Evolutionary conservation across 2,797 vertebrate genomes (phyloP), one percentile per base, ranked within the genome.

Genomic region (Melanotaenia boesemani): DNA sequence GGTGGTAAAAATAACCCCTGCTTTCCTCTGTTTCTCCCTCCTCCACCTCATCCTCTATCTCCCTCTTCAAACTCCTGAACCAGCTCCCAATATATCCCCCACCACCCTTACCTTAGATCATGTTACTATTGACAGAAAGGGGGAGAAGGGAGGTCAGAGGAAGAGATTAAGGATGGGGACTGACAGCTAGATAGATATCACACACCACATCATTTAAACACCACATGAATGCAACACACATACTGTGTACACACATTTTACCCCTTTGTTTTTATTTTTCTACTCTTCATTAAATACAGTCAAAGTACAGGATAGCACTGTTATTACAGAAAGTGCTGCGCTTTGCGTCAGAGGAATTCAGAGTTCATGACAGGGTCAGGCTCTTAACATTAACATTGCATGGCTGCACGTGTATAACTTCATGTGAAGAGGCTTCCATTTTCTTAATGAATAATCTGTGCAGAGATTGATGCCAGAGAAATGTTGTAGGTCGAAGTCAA

Each of bases 1-100:
- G 86, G 86, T 80, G 89, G 91, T 94, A 94, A 93, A 93, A 94
- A 93, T 94, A 93, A 84, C 90, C 93, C 87, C 86, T 77, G 73
- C 87, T 82, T 82, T 81, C 86, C 82, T 86, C 82, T 80, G 80
- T 86, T 70, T 79, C 77, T 86, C 78, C 90, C 76, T 77, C 77
- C 75, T 83, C 78, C 75, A 79, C 72, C 65, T 84, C 74, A 73
- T 81, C 78, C 78, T 84, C 78, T 79, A 69, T 81, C 84, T 86
- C 84, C 79, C 63, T 81, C 79, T 28, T 81, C 85, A 69, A 76
- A 83, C 83, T 83, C 84, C 84, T 81, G 60, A 82, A 89, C 76
- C 89, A 77, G 86, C 85, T 84, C 85, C 88, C 83, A 50, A 20
- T 46, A 65, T 81, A 83, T 64, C 78, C 82, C 84, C 84, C 86